These are phyloP conservation scores for Drosophila oshimai DNA, from an alignment of 1,140 invertebrate species.

Conservation along the genomic window DNA sequence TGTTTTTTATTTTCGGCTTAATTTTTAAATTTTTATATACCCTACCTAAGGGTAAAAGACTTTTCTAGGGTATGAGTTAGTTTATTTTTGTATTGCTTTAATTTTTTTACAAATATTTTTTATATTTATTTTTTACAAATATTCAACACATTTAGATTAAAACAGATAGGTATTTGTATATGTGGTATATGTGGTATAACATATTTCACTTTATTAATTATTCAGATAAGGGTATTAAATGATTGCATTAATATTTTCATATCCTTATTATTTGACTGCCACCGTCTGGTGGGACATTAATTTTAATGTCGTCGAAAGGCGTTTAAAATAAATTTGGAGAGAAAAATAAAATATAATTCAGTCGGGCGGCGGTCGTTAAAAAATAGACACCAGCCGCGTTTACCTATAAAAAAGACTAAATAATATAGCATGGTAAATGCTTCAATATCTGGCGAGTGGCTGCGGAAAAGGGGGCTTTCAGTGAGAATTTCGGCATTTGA, in stretches of 20 bases:
- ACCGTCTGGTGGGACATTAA: constrained; percentile 20
- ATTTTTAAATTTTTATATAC: constrained; percentile 18
- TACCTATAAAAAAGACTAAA: constrained; percentile 27
- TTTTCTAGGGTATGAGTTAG: neutral
- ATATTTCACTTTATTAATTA: no score
- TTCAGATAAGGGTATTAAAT: constrained; percentile 2
- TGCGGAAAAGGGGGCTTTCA: constrained; percentile 2
- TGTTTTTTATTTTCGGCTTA: constrained; percentile 32
- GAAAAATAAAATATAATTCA: constrained; percentile 40
- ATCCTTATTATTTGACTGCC: neutral
- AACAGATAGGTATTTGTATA: no score
- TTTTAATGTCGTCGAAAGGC: constrained; percentile 40
- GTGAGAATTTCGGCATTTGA: constrained; percentile 20
- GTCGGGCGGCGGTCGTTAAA: constrained; percentile 23
- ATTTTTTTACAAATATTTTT: no score
- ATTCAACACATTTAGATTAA: neutral
- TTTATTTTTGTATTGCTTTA: no score
- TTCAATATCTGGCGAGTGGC: constrained; percentile 1
- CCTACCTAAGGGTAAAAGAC: neutral
- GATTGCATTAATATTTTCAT: neutral
- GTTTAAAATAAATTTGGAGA: constrained; percentile 37
- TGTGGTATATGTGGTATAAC: no score
- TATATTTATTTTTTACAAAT: neutral
- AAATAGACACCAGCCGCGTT: constrained; percentile 46
- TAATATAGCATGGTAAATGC: constrained; percentile 1